These are phyloP conservation scores for Dipus sagitta DNA, from an alignment of 2,797 vertebrate genomes.

Conservation along the genomic window DNA sequence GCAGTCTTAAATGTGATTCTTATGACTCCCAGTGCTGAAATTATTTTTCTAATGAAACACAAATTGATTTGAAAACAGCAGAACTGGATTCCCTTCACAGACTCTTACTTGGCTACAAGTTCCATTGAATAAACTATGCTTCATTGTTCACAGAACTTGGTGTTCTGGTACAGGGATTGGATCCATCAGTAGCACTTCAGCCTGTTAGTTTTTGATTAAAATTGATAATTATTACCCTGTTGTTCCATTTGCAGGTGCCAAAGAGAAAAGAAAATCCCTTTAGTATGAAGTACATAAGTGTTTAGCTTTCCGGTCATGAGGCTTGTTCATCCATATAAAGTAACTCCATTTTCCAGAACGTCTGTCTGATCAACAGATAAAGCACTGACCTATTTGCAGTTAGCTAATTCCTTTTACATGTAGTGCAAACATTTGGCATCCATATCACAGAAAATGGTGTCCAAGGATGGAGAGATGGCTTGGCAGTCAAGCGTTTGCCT, in stretches of 20 bases:
- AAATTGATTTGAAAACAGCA: slow-evolving; percentile 25
- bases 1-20: slow-evolving; percentile 34
- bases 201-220: not conserved
- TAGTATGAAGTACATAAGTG: not conserved
- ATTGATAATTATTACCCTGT: not conserved
- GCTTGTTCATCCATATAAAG: not conserved
- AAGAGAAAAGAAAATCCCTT: not conserved
- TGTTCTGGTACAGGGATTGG: not conserved
- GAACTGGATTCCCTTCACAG: slow-evolving; percentile 40
- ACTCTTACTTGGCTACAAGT: not conserved
- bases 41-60: slow-evolving; percentile 42
- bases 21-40: not conserved
- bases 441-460: not conserved
- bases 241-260: not conserved
- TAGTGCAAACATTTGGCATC: not conserved
- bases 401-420: not conserved
- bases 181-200: not conserved
- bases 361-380: not conserved
- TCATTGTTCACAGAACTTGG: not conserved
- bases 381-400: not conserved
- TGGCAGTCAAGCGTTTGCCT: no score
- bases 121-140: not conserved
- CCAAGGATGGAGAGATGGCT: not conserved
- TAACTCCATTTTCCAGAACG: not conserved
- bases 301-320: not conserved